Base-by-base conservation (phyloP, 2,113 vertebrate genomes). In the Leptocoma aspasia region DNA sequence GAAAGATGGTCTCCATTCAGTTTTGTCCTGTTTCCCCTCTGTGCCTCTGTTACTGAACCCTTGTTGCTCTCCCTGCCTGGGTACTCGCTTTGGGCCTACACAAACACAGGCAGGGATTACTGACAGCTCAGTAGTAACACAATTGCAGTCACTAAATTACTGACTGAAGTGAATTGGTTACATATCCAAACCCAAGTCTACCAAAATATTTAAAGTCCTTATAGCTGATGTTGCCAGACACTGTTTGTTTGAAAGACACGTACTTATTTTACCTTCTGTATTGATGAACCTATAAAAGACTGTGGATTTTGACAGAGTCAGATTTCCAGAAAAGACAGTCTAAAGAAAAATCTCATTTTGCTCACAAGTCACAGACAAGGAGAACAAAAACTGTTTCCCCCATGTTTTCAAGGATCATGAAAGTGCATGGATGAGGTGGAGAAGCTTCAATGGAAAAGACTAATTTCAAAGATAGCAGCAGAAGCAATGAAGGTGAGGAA, bases 1-100 rank as follows among this genome's bases (percentile, higher is more conserved):
- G 76, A 98, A 97, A 45, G 89, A 91, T 3, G 95, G 54, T 68
- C 95, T 98, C 96, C 97, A 94, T 41, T 96, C 96, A 27, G 82
- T 77, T 97, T 97, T 97, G 14, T 98, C 98, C 28, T 95, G 91
- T 17, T 97, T 98, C 66, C 68, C 90, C 10, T 98, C 97, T 14
- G 91, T 59, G 26, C 96, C 95, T 83, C 96, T 88, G 63, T 75
- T 97, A 64, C 42, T 97, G 86, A 95, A 92, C 72, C 92, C 92
- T 61, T 95, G 96, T 16, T 96, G 94, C 57, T 98, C 97, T 86
- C 94, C 95, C 61, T 89, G 77, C 65, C 90, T 97, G 9, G 95
- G 59, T 30, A 73, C 69, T 93, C 60, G 96, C 72, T 97, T 98
- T 79, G 35, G 89, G 49, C 93, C 99, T 99, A 84, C 13, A 60